These are phyloP conservation scores for Luperina testacea DNA, from an alignment of 2,888 invertebrate species.

Conservation along the genomic window DNA sequence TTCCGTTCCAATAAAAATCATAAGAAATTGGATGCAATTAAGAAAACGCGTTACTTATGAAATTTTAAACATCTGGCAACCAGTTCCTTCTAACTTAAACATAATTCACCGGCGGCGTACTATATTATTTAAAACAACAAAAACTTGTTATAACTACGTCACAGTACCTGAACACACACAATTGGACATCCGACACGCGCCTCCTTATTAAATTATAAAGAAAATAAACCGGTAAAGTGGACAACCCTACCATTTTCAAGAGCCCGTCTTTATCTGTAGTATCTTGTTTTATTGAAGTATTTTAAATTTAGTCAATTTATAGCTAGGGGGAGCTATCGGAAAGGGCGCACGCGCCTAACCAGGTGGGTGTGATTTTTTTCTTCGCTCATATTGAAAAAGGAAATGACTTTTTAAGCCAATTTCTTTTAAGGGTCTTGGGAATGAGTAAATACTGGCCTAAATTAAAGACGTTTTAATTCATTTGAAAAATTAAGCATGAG, in stretches of 20 bases:
- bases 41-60: conserved; percentile 18
- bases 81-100: conserved; percentile 54
- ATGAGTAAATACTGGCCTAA: conserved; percentile 48
- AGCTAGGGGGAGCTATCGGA: conserved; percentile 78
- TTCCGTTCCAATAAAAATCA: conserved; percentile 7
- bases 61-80: conserved; percentile 57
- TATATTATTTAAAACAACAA: conserved; percentile 68
- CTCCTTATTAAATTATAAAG: conserved; percentile 87
- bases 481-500: conserved; percentile 9
- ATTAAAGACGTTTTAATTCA: conserved; percentile 30
- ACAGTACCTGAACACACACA: conserved; percentile 80
- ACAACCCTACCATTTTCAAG: conserved; percentile 57
- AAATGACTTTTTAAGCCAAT: conserved; percentile 74
- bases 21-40: conserved; percentile 11
- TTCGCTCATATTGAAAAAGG: conserved; percentile 67
- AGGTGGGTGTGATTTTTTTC: conserved; percentile 80
- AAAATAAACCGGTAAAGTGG: conserved; percentile 80
- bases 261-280: conserved; percentile 26
- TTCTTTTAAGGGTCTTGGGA: conserved; percentile 58
- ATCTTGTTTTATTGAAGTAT: conserved; percentile 59
- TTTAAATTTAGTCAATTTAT: conserved; percentile 67
- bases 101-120: conserved; percentile 62
- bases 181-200: conserved; percentile 83
- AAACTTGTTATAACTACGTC: conserved; percentile 74
- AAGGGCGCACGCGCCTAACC: conserved; percentile 80